Evolutionary conservation across 2,888 invertebrate species (phyloP).

Genomic region (Tethea ocularis): DNA sequence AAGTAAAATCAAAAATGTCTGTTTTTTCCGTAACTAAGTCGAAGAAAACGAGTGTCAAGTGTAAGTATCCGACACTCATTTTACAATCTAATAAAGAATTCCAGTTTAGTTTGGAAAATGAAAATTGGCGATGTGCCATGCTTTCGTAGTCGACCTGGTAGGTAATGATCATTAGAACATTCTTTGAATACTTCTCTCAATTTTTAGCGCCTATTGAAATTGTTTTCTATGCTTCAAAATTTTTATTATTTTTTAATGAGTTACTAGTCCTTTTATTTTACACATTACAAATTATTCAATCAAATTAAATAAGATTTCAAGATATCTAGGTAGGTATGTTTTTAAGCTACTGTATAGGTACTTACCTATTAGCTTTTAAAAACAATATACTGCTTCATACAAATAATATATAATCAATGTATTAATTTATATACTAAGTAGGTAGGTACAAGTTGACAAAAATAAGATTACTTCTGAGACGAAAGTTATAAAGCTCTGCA

Average conservation of each 20-base stretch:
- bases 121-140: constrained; percentile 9
- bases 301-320: not conserved
- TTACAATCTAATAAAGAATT: constrained; percentile 4
- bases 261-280: not conserved
- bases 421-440: not conserved
- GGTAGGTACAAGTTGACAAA: not conserved
- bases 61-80: not conserved
- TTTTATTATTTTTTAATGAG: not conserved
- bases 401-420: too few relatives aligned
- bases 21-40: not conserved
- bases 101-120: constrained; percentile 1
- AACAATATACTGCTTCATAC: too few relatives aligned
- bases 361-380: too few relatives aligned
- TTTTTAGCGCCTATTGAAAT: not conserved
- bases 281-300: not conserved
- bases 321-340: too few relatives aligned
- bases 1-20: constrained; percentile 8
- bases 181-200: constrained; percentile 3
- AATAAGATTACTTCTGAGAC: not conserved
- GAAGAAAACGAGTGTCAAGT: not conserved
- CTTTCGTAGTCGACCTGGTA: not conserved
- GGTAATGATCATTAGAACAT: constrained; percentile 7
- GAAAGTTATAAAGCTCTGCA: not conserved
- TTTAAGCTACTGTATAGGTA: too few relatives aligned
- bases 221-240: not conserved